These are phyloP conservation scores for Taenioides sp. DNA, from an alignment of 2,797 vertebrate species.

Conservation along the genomic window DNA sequence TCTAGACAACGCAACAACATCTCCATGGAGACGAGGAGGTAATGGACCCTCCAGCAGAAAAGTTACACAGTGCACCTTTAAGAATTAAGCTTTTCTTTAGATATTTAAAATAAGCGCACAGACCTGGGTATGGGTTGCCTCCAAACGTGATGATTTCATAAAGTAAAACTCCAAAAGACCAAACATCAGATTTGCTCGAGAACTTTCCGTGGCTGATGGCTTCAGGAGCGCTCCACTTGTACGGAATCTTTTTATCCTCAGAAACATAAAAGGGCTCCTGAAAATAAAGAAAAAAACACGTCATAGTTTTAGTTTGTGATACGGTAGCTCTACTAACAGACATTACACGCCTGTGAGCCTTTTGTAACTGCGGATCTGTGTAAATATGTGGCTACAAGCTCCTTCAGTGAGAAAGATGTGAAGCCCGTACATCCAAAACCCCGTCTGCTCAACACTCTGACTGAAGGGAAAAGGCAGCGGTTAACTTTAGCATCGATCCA, in stretches of 20 bases:
- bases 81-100: background rate
- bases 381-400: too few relatives aligned
- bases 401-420: too few relatives aligned
- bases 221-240: constrained; percentile 85
- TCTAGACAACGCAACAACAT: too few relatives aligned
- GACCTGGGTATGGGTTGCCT: constrained; percentile 82
- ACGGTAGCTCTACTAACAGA: background rate
- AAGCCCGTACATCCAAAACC: too few relatives aligned
- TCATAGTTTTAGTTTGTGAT: background rate
- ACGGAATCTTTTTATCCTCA: constrained; percentile 76
- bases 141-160: constrained; percentile 82
- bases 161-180: constrained; percentile 84
- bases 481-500: too few relatives aligned
- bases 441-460: too few relatives aligned
- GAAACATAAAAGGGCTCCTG: constrained; percentile 81
- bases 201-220: constrained; percentile 79
- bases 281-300: background rate
- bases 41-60: too few relatives aligned
- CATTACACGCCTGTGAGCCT: too few relatives aligned
- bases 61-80: too few relatives aligned
- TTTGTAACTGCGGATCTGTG: too few relatives aligned
- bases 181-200: constrained; percentile 84
- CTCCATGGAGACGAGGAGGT: too few relatives aligned
- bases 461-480: too few relatives aligned
- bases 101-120: background rate